Conservation (phyloP, 2,888 invertebrate genomes). For the Eustalomyia histrio region DNA sequence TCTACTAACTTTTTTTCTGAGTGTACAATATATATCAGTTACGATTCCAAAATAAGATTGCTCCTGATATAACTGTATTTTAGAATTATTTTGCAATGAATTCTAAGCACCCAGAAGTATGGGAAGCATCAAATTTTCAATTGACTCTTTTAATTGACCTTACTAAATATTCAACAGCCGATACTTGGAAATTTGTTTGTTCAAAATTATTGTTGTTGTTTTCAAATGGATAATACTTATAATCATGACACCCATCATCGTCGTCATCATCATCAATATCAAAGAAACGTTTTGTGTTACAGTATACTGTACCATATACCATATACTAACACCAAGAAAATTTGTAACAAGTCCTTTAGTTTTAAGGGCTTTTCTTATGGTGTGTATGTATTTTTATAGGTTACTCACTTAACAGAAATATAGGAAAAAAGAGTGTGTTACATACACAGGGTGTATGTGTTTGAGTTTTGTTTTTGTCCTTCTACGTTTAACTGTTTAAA, state of each 20-base stretch:
- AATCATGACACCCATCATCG: constrained; percentile 49
- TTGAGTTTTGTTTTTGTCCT: constrained; percentile 39
- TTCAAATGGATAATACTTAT: constrained; percentile 48
- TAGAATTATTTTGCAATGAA: too few species aligned
- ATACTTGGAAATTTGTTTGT: constrained; percentile 33
- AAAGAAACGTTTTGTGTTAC: constrained; percentile 17
- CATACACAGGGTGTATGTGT: background rate
- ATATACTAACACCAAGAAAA: constrained; percentile 9
- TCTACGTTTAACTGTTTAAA: constrained; percentile 48
- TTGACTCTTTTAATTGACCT: constrained; percentile 35
- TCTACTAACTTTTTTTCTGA: too few species aligned
- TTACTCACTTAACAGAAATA: background rate
- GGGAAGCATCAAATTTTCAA: constrained; percentile 27
- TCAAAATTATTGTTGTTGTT: constrained; percentile 21
- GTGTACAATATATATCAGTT: too few species aligned
- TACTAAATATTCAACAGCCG: constrained; percentile 27
- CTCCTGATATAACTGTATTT: too few species aligned
- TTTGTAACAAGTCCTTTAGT: constrained; percentile 25
- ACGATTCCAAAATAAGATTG: too few species aligned
- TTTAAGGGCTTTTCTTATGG: constrained; percentile 12
- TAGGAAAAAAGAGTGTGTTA: too few species aligned
- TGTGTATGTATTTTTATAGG: background rate
- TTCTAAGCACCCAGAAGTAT: too few species aligned
- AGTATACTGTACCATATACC: background rate
- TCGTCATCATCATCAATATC: constrained; percentile 30